A percentile compares a stretch with the other conserved stretches of the same genome.
These are phyloP conservation scores for Rhagoletis zephyria DNA, from an alignment of 1,140 invertebrate species.

Conservation along the genomic window DNA sequence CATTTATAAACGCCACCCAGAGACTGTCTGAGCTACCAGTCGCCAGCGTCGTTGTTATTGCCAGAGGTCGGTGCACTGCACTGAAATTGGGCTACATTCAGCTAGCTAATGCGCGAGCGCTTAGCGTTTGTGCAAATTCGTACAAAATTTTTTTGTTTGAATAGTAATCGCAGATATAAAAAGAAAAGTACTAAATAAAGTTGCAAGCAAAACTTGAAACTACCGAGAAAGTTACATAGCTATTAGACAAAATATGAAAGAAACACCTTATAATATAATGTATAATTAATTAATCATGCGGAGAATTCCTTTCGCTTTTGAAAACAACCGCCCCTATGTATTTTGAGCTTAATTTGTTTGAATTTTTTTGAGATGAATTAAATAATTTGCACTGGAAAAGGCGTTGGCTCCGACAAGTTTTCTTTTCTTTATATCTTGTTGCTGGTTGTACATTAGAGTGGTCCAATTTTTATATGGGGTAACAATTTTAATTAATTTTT, in stretches of 20 bases:
- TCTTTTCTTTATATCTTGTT: neutral
- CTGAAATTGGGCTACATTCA: slow-evolving; percentile 41
- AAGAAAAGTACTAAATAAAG: neutral
- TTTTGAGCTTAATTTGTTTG: neutral
- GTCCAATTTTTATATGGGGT: too few species aligned
- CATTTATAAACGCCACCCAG: slow-evolving; percentile 13
- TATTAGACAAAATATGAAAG: neutral
- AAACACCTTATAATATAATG: slow-evolving; percentile 18
- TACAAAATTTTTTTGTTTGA: slow-evolving; percentile 13
- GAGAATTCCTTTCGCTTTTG: neutral
- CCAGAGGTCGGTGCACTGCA: slow-evolving; percentile 39
- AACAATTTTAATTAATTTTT: too few species aligned
- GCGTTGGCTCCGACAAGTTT: slow-evolving; percentile 22
- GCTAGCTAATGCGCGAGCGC: slow-evolving; percentile 29
- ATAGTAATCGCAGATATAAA: neutral
- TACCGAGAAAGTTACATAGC: slow-evolving; percentile 12
- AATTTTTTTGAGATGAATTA: neutral
- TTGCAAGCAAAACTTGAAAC: neutral
- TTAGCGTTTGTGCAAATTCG: slow-evolving; percentile 5
- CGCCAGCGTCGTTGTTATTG: neutral
- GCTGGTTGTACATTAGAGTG: too few species aligned
- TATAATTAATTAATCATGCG: slow-evolving; percentile 48
- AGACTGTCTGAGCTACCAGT: slow-evolving; percentile 1
- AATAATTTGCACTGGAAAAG: slow-evolving; percentile 39
- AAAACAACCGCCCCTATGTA: slow-evolving; percentile 10